phyloP scores from a whole-genome alignment of 2,888 invertebrate genomes.

The Thymelicus acteon region DNA sequence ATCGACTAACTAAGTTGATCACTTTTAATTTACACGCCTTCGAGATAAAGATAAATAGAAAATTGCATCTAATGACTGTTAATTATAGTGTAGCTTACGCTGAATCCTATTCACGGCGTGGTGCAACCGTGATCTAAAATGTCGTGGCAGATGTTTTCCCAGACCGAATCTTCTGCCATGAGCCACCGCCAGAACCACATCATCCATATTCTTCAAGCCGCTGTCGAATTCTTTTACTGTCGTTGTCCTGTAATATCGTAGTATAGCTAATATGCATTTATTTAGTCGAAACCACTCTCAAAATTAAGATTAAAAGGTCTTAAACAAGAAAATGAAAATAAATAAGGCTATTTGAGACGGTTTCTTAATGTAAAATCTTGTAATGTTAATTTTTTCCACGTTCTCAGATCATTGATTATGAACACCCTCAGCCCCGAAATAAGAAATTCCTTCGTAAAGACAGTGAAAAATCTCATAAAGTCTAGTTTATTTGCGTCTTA shows the following conservation, averaged over 20 bases:
- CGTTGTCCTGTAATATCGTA: conserved; percentile 52
- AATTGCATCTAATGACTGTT: no score
- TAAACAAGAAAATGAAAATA: no score
- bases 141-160: conserved; percentile 73
- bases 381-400: conserved; percentile 39
- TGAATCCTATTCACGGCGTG: conserved; percentile 75
- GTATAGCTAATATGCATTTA: background rate
- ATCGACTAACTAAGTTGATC: no score
- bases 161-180: conserved; percentile 70
- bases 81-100: conserved; percentile 52
- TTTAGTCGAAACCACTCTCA: no score
- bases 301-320: no score
- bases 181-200: conserved; percentile 75
- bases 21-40: no score
- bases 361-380: conserved; percentile 3
- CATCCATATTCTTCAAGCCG: conserved; percentile 69
- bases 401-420: background rate
- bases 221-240: conserved; percentile 64
- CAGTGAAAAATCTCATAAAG: conserved; percentile 30
- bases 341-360: background rate
- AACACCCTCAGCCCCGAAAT: conserved; percentile 1
- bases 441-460: conserved; percentile 25
- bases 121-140: conserved; percentile 74
- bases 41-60: no score
- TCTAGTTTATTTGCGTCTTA: conserved; percentile 29